Conservation (phyloP, 2,888 invertebrate species). For the Eucriotettix oculatus region DNA sequence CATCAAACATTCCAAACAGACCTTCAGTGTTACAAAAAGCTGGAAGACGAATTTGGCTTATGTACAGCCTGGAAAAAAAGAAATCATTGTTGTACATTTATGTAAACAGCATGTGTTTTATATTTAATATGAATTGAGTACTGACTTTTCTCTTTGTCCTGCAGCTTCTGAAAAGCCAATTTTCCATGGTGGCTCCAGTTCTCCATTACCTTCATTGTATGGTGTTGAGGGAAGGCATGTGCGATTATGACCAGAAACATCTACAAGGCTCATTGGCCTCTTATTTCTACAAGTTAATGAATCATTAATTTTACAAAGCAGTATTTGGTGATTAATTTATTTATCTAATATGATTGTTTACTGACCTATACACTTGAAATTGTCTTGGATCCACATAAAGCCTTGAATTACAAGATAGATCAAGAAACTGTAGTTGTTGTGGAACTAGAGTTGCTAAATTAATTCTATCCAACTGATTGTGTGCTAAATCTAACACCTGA, state of each 20-base stretch:
- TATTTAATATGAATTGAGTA: background rate
- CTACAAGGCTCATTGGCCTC: slow-evolving; percentile 64
- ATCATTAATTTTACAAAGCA: too few relatives aligned
- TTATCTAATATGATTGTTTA: background rate
- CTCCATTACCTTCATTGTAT: slow-evolving; percentile 32
- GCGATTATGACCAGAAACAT: slow-evolving; percentile 66
- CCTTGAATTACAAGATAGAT: slow-evolving; percentile 67
- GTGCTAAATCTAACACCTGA: slow-evolving; percentile 60
- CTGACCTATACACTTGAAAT: slow-evolving; percentile 53
- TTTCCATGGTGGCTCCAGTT: slow-evolving; percentile 55
- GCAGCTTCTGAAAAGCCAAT: slow-evolving; percentile 76
- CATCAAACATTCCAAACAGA: slow-evolving; percentile 69
- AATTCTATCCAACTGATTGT: slow-evolving; percentile 66
- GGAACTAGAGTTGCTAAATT: slow-evolving; percentile 62
- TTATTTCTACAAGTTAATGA: slow-evolving; percentile 27
- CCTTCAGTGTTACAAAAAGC: slow-evolving; percentile 67
- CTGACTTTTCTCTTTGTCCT: slow-evolving; percentile 43
- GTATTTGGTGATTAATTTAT: background rate
- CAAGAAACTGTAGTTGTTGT: slow-evolving; percentile 59
- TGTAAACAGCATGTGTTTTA: background rate
- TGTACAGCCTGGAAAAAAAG: slow-evolving; percentile 39
- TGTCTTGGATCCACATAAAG: slow-evolving; percentile 70
- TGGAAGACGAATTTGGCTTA: slow-evolving; percentile 60
- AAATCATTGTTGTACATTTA: background rate
- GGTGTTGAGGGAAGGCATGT: slow-evolving; percentile 41